Percentiles rank a stretch among this genome's conserved stretches.
phyloP scores from a whole-genome alignment of 2,113 vertebrate species.

The Abramis brama region DNA sequence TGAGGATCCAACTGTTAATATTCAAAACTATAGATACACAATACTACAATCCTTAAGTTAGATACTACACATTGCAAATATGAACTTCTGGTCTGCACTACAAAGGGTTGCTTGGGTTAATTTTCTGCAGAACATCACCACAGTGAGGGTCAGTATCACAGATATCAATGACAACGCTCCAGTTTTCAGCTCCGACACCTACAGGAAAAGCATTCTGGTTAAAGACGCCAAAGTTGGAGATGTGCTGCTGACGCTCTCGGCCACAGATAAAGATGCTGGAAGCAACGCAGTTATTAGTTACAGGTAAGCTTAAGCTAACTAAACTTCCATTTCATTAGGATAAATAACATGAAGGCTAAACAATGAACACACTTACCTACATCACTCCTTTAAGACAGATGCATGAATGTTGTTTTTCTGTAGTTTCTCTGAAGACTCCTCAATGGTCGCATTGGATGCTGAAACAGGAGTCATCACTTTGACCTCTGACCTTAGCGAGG shows the following conservation, averaged over 20 bases:
- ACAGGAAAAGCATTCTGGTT: conserved; percentile 55
- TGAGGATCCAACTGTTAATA: not conserved
- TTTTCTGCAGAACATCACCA: conserved; percentile 73
- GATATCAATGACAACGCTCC: conserved; percentile 78
- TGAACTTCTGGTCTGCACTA: not conserved
- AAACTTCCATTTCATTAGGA: not conserved
- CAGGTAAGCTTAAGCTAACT: conserved; percentile 65
- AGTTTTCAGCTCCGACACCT: conserved; percentile 64
- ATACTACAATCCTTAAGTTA: not conserved
- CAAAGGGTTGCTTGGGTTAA: conserved; percentile 9
- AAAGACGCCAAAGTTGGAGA: conserved; percentile 65
- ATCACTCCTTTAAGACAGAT: not conserved
- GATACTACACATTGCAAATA: not conserved
- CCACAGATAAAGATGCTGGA: conserved; percentile 70
- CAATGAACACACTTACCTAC: not conserved
- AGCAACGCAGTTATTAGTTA: conserved; percentile 68
- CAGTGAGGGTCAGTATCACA: conserved; percentile 66
- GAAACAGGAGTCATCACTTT: conserved; percentile 74
- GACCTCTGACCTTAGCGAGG: conserved; percentile 62
- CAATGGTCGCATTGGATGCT: conserved; percentile 71
- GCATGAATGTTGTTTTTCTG: not conserved
- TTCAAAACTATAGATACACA: not conserved
- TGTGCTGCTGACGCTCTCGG: conserved; percentile 64
- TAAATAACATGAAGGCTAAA: not conserved
- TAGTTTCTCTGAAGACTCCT: conserved; percentile 70